Base-by-base conservation (phyloP, 2,113 vertebrate genomes). In the Chaenocephalus aceratus region DNA sequence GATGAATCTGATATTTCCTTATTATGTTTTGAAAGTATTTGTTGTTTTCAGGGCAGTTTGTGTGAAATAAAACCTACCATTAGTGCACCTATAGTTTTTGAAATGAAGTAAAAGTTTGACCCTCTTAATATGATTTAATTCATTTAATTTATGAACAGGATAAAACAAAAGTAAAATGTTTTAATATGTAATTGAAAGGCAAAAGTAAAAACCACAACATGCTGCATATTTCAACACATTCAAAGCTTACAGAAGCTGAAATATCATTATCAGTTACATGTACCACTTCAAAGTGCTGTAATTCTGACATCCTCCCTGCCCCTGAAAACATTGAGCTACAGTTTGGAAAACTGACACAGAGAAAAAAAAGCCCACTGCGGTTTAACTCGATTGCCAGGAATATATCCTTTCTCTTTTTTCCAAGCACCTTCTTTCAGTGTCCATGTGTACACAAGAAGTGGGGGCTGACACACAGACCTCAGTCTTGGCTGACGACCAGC, bases 401-500 rank as follows among this genome's bases (percentile, higher is more conserved):
- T 86, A 74, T 86, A 36, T 89, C 59, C 58, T 30, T 30, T 30
- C 30, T 53, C 85, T 83, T 86, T 65, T 64, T 75, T 89, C 83
- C 87, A 85, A 91, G 91, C 87, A 85, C 90, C 91, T 91, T 94
- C 90, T 89, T 83, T 92, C 86, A 85, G 62, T 89, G 83, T 88
- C 85, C 92, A 84, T 93, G 86, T 93, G 92, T 92, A 93, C 93
- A 93, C 91, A 85, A 92, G 91, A 91, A 90, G 90, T 80, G 88
- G 84, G 86, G 95, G 91, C 92, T 91, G 94, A 92, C 91, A 92
- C 85, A 67, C 84, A 90, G 94, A 94, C 95, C 95, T 95, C 94
- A 84, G 84, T 83, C 82, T 95, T 97, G 96, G 96, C 96, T 44
- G 81, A 6, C 69, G 84, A 94, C 96, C 96, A 96, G 91, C 75